Evolutionary conservation across 2,888 invertebrate genomes (phyloP).

Genomic region (Eumerus sabulonum): DNA sequence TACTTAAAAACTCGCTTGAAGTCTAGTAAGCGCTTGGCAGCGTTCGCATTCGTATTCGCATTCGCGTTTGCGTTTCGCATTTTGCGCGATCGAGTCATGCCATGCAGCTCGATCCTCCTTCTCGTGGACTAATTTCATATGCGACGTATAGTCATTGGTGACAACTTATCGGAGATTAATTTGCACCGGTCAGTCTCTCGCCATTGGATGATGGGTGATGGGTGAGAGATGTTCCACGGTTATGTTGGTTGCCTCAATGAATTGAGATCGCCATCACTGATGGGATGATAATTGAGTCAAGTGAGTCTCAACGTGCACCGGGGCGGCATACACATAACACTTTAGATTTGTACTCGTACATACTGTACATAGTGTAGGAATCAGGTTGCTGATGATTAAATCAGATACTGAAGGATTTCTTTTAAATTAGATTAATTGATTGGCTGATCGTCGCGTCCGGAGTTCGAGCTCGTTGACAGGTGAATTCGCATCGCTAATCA

Average conservation of each 20-base stretch:
- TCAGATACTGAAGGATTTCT: conserved; percentile 62
- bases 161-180: conserved; percentile 68
- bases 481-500: conserved; percentile 64
- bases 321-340: conserved; percentile 1
- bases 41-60: conserved; percentile 10
- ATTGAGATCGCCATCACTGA: conserved; percentile 5
- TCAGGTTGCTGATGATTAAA: conserved; percentile 54
- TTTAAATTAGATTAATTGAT: conserved; percentile 69
- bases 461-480: conserved; percentile 53
- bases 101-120: conserved; percentile 53
- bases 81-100: background rate
- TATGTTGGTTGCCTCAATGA: conserved; percentile 9
- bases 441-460: conserved; percentile 30
- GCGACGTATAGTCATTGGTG: conserved; percentile 63
- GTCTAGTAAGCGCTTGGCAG: conserved; percentile 9
- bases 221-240: conserved; percentile 39
- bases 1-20: conserved; percentile 55
- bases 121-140: conserved; percentile 61
- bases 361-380: no score
- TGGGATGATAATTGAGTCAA: conserved; percentile 60
- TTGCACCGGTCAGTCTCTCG: conserved; percentile 55
- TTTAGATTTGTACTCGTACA: conserved; percentile 49
- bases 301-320: conserved; percentile 31
- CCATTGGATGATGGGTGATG: conserved; percentile 41
- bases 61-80: conserved; percentile 10